These are phyloP conservation scores for Lochmaea crataegi DNA, from an alignment of 2,888 invertebrate species.

Conservation along the genomic window DNA sequence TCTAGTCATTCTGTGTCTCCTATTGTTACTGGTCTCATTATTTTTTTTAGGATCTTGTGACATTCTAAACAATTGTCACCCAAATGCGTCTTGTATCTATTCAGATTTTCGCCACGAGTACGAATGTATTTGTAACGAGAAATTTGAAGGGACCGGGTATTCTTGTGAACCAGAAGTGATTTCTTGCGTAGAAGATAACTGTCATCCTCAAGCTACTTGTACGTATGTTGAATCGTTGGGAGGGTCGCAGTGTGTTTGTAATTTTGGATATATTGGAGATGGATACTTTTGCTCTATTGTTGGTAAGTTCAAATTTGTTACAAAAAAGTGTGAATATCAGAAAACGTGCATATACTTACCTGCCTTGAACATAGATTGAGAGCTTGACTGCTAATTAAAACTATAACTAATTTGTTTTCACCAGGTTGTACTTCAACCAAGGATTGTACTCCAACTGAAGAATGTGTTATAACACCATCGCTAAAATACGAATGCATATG, in stretches of 20 bases:
- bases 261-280: conserved; percentile 84
- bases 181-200: conserved; percentile 73
- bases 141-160: conserved; percentile 86
- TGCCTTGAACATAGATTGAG: no score
- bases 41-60: conserved; percentile 68
- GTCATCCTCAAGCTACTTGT: conserved; percentile 82
- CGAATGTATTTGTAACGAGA: conserved; percentile 83
- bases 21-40: no score
- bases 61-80: conserved; percentile 82
- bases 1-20: no score
- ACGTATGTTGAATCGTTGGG: conserved; percentile 74
- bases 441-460: conserved; percentile 78
- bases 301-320: conserved; percentile 60
- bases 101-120: conserved; percentile 69
- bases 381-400: no score
- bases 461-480: conserved; percentile 73
- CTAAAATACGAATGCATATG: conserved; percentile 82
- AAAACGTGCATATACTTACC: no score
- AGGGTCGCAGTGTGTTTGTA: conserved; percentile 80
- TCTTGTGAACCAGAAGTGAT: conserved; percentile 73
- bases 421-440: conserved; percentile 72
- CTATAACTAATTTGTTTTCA: conserved; percentile 38
- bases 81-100: conserved; percentile 82
- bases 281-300: conserved; percentile 80
- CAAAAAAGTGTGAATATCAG: no score